Evolutionary conservation across 2,888 invertebrate genomes (phyloP).

Genomic region (Mesodorylaimus sp.): DNA sequence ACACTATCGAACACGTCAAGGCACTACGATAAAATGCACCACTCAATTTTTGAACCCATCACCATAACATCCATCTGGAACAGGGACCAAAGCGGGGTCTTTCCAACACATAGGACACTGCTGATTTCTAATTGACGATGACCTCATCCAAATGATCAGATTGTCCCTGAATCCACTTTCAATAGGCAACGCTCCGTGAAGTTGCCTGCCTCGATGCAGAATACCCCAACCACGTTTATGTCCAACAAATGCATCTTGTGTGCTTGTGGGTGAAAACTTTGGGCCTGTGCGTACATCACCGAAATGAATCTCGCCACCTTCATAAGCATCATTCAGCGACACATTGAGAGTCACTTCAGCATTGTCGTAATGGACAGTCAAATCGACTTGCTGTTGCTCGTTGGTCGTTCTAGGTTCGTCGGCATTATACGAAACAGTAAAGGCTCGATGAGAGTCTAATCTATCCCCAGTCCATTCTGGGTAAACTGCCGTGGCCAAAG

Average conservation of each 20-base stretch:
- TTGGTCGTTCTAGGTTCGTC: conserved; percentile 12
- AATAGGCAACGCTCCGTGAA: conserved; percentile 33
- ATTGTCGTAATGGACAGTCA: conserved; percentile 35
- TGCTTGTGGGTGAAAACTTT: neutral
- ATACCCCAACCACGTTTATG: conserved; percentile 20
- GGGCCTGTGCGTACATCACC: conserved; percentile 24
- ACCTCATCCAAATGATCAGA: conserved; percentile 36
- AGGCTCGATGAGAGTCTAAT: conserved; percentile 36
- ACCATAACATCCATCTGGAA: conserved; percentile 16
- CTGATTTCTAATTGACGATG: conserved; percentile 31
- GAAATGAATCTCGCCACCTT: conserved; percentile 33
- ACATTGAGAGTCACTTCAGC: conserved; percentile 36
- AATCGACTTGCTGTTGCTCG: conserved; percentile 28
- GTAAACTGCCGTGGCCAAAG: conserved; percentile 27
- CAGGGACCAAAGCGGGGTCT: conserved; percentile 23
- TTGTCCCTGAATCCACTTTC: conserved; percentile 31
- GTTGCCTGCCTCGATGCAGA: conserved; percentile 34
- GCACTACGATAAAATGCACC: too few species aligned
- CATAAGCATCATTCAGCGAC: conserved; percentile 30
- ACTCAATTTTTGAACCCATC: conserved; percentile 29
- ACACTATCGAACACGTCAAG: too few species aligned
- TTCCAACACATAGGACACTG: conserved; percentile 35
- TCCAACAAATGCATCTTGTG: neutral
- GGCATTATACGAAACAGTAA: conserved; percentile 30
- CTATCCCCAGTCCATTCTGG: conserved; percentile 29